Conservation (phyloP, 1,140 invertebrate genomes). For the Brachionus sp. region DNA sequence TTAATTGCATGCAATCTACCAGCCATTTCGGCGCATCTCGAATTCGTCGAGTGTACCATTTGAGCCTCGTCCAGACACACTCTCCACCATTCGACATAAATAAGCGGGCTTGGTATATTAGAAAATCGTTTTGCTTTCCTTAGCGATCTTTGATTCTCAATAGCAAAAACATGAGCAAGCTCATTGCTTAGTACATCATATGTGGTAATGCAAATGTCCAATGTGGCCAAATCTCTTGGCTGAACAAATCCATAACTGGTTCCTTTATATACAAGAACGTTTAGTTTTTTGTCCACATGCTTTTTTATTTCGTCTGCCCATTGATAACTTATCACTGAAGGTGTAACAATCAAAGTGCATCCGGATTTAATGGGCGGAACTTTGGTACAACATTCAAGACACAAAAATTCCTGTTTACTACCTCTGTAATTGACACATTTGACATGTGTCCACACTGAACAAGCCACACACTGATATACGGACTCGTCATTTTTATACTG, state of each 20-base stretch:
- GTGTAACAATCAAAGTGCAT: conserved; percentile 72
- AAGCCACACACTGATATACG: conserved; percentile 62
- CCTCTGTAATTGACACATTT: conserved; percentile 63
- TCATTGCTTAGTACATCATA: conserved; percentile 66
- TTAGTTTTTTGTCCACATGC: conserved; percentile 61
- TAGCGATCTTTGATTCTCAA: conserved; percentile 57
- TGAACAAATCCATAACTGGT: conserved; percentile 65
- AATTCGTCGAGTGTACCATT: conserved; percentile 57
- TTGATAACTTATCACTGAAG: conserved; percentile 67
- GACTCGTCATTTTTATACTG: conserved; percentile 46
- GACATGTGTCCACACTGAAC: conserved; percentile 65
- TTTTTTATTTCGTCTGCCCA: conserved; percentile 72
- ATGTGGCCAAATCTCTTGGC: conserved; percentile 65
- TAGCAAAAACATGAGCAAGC: conserved; percentile 58
- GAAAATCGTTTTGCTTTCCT: conserved; percentile 66
- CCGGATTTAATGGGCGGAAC: conserved; percentile 61
- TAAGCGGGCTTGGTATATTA: conserved; percentile 63
- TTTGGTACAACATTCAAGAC: conserved; percentile 62
- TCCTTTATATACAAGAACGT: conserved; percentile 29
- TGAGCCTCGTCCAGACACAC: conserved; percentile 73
- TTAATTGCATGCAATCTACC: conserved; percentile 63
- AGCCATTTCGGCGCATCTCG: conserved; percentile 66
- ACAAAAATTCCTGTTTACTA: background rate
- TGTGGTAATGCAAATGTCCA: conserved; percentile 73
- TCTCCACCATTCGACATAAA: conserved; percentile 72